These are phyloP conservation scores for Palaemon carinicauda DNA, from an alignment of 1,140 invertebrate species.

Conservation along the genomic window DNA sequence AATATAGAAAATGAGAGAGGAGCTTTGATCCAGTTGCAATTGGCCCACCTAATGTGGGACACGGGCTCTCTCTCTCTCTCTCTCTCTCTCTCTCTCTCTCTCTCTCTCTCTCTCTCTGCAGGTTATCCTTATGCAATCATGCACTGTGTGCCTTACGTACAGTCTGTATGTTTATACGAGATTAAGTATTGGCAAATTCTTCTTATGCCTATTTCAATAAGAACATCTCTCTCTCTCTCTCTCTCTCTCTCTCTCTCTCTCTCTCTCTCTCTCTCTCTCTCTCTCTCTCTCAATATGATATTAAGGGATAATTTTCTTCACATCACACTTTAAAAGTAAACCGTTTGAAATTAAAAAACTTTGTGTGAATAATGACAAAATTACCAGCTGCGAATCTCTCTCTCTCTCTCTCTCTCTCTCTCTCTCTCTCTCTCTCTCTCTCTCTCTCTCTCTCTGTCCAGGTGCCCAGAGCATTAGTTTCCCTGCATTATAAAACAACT, in stretches of 20 bases:
- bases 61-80: not conserved
- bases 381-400: not conserved
- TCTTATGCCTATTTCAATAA: no score
- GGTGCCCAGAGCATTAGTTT: no score
- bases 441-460: not conserved
- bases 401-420: not conserved
- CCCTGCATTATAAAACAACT: no score
- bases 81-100: slow-evolving; percentile 14
- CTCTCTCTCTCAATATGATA: not conserved
- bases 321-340: no score
- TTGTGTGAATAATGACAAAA: no score
- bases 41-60: not conserved
- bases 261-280: slow-evolving; percentile 5
- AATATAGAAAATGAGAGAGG: no score
- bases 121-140: not conserved
- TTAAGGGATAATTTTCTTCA: no score
- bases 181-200: no score
- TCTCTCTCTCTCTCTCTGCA: not conserved
- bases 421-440: not conserved
- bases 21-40: no score
- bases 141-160: no score
- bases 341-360: no score
- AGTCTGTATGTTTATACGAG: no score
- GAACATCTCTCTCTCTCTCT: not conserved
- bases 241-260: slow-evolving; percentile 5